Evolutionary conservation across 2,797 vertebrate genomes (phyloP), one percentile per base, ranked within the genome.

Genomic region (Fundulus diaphanus): DNA sequence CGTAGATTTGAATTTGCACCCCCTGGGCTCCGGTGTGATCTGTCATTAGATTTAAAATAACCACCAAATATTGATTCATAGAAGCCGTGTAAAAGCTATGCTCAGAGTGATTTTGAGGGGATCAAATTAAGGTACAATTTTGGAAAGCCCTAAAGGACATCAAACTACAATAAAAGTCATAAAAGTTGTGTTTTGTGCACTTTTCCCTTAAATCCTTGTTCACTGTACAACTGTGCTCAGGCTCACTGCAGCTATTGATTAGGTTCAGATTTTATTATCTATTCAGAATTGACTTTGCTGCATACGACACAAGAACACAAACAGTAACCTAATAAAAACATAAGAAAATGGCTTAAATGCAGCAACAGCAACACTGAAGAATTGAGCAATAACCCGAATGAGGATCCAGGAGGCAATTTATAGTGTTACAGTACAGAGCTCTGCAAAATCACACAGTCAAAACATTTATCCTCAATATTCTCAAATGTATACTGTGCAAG

Each of bases 191-290:
- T 40, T 65, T 6, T 65, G 5, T 7, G 40, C 35, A 65, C 80
- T 76, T 87, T 81, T 68, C 61, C 1, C 52, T 76, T 81, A 82
- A 88, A 72, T 82, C 72, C 66, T 57, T 52, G 61, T 79, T 52
- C 83, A 44, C 72, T 70, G 75, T 68, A 83, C 61, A 80, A 31
- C 51, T 20, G 68, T 73, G 74, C 70, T 81, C 51, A 35, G 3
- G 31, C 51, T 70, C 6, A n/a, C 44, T 67, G 70, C 70, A 68
- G 16, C 5, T 42, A 63, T 42, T 37, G 24, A 73, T 66, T 71
- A 16, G 46, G 7, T 44, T 77, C 8, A 52, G 27, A 52, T 29
- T 35, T 63, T 20, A 65, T 37, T 42, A 59, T 9, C 16, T 13
- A 20, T 33, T 56, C 18, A 8, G 22, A 48, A 46, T 5, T 15